Conservation (phyloP, 2,888 invertebrate species). For the Rhingia campestris region DNA sequence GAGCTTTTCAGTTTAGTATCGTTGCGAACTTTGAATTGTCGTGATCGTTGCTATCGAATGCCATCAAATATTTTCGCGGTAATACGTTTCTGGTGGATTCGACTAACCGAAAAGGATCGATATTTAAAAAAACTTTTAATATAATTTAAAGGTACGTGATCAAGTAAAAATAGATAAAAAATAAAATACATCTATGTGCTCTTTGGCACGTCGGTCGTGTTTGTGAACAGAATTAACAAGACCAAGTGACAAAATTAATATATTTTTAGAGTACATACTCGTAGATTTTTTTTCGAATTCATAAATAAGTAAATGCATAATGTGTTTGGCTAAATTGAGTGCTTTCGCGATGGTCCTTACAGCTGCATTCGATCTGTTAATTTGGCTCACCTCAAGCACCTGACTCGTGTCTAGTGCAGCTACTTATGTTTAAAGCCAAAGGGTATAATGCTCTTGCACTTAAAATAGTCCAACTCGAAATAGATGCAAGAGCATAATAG, state of each 20-base stretch:
- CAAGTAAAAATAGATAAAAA: slow-evolving; percentile 9
- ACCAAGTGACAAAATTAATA: slow-evolving; percentile 32
- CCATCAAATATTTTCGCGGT: slow-evolving; percentile 22
- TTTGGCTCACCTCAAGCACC: neutral
- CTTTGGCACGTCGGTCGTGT: neutral
- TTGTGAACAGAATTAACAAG: slow-evolving; percentile 18
- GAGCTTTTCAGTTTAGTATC: slow-evolving; percentile 71
- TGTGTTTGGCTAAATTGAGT: slow-evolving; percentile 9
- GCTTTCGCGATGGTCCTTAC: neutral
- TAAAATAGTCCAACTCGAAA: slow-evolving; percentile 53
- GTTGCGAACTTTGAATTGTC: slow-evolving; percentile 68
- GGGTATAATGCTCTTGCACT: slow-evolving; percentile 25
- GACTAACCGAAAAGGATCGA: slow-evolving; percentile 38
- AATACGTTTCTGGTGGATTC: slow-evolving; percentile 21
- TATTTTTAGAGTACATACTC: slow-evolving; percentile 31
- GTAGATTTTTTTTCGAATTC: neutral
- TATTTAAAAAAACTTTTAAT: slow-evolving; percentile 46
- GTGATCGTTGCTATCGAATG: slow-evolving; percentile 64
- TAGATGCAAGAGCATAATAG: slow-evolving; percentile 17
- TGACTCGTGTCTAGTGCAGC: slow-evolving; percentile 2
- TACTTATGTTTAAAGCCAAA: slow-evolving; percentile 7
- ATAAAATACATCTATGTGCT: neutral
- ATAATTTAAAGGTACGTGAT: slow-evolving; percentile 57
- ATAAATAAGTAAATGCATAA: neutral
- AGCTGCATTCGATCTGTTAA: neutral